These are phyloP conservation scores for Salvelinus sp. DNA, from an alignment of 2,113 vertebrate genomes.

Conservation along the genomic window DNA sequence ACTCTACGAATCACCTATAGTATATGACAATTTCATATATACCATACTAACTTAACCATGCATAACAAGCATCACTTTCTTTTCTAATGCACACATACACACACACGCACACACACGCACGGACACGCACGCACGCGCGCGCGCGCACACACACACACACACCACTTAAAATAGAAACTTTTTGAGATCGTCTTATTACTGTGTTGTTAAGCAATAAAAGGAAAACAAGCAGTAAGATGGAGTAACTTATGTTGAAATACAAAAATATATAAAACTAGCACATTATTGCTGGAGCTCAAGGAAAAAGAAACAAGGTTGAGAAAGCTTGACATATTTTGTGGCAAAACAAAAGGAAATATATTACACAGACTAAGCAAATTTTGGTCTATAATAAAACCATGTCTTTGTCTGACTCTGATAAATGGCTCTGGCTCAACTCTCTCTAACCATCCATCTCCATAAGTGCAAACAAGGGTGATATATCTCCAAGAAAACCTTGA, in stretches of 20 bases:
- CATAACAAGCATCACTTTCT: no score
- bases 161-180: constrained; percentile 29
- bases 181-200: background rate
- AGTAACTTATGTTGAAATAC: background rate
- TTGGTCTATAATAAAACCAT: constrained; percentile 27
- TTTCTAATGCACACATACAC: constrained; percentile 9
- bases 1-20: no score
- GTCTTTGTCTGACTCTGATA: constrained; percentile 14
- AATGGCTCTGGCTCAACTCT: constrained; percentile 33
- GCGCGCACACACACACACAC: constrained; percentile 11
- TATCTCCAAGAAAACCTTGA: constrained; percentile 43
- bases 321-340: background rate
- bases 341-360: background rate
- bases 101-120: no score
- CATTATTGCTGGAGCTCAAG: background rate
- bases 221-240: background rate
- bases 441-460: constrained; percentile 40
- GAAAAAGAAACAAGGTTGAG: background rate
- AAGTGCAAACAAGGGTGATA: constrained; percentile 44
- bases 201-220: background rate
- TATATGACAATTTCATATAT: no score
- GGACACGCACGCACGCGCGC: no score
- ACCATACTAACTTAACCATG: no score
- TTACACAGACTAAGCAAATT: background rate
- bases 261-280: background rate